These are phyloP conservation scores for Pyxicephalus adspersus DNA, from an alignment of 2,113 vertebrate genomes.

Conservation along the genomic window DNA sequence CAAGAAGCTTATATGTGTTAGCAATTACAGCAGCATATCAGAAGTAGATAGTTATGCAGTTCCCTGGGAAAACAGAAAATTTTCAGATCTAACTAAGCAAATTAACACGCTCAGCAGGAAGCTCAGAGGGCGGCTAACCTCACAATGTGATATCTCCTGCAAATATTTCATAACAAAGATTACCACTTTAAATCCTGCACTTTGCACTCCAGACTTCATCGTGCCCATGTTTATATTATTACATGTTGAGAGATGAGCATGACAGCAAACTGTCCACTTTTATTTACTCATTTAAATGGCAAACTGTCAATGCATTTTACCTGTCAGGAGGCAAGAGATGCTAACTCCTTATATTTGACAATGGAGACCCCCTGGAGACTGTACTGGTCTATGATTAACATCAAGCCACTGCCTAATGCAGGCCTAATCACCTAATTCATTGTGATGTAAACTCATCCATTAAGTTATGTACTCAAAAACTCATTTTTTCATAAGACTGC, in stretches of 20 bases:
- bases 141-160: background rate
- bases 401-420: background rate
- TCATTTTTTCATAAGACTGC: background rate
- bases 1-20: no score
- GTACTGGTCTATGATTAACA: background rate
- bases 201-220: background rate
- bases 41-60: background rate
- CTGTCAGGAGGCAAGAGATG: slow-evolving; percentile 26
- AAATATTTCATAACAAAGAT: slow-evolving; percentile 15
- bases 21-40: no score
- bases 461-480: background rate
- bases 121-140: background rate
- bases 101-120: background rate
- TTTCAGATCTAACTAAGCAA: background rate
- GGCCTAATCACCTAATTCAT: background rate
- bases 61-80: slow-evolving; percentile 10
- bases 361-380: slow-evolving; percentile 30
- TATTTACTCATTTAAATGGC: slow-evolving; percentile 55
- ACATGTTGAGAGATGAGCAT: slow-evolving; percentile 29
- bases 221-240: slow-evolving; percentile 23
- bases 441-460: slow-evolving; percentile 5
- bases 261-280: slow-evolving; percentile 40
- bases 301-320: slow-evolving; percentile 51
- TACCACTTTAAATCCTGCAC: slow-evolving; percentile 24
- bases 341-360: slow-evolving; percentile 43